Percentiles rank a stretch among this genome's conserved stretches.
phyloP scores from a whole-genome alignment of 1,140 invertebrate species.

The Drosophila nikananu region DNA sequence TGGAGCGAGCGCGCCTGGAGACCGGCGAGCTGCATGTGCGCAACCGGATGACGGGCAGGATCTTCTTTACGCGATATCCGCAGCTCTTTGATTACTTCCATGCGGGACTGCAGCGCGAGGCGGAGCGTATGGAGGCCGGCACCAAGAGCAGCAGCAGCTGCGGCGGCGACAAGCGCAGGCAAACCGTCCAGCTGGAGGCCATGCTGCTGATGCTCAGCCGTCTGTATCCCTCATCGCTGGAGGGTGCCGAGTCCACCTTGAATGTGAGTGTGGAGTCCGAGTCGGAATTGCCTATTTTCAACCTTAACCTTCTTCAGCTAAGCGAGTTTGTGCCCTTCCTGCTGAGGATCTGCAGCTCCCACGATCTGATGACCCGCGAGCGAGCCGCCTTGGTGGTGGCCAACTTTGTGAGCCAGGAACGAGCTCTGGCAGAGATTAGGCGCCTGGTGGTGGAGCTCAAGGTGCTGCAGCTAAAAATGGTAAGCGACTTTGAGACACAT shows the following conservation, averaged over 20 bases:
- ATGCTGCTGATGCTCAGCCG: constrained; percentile 92
- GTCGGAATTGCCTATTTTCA: too few relatives aligned
- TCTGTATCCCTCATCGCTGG: constrained; percentile 91
- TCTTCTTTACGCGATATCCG: constrained; percentile 95
- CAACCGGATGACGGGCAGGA: constrained; percentile 91
- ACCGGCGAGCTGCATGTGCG: constrained; percentile 90
- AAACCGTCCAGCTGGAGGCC: constrained; percentile 89
- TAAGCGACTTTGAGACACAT: constrained; percentile 69
- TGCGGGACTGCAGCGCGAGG: constrained; percentile 72
- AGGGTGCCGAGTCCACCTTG: constrained; percentile 88
- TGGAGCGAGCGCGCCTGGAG: constrained; percentile 90
- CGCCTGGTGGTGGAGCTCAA: constrained; percentile 15
- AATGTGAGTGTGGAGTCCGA: constrained; percentile 85
- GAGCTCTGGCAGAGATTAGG: constrained; percentile 13
- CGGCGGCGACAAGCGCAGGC: constrained; percentile 17
- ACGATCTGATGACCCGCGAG: constrained; percentile 45
- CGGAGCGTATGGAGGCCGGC: neutral
- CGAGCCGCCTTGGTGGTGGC: constrained; percentile 47
- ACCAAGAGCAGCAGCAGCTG: neutral
- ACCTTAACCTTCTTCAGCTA: constrained; percentile 83
- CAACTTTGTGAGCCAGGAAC: constrained; percentile 34
- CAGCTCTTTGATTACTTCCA: constrained; percentile 92
- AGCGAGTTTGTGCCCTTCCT: constrained; percentile 89
- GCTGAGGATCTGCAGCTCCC: constrained; percentile 86
- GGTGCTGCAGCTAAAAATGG: constrained; percentile 8